phyloP scores from a whole-genome alignment of 2,113 vertebrate species.

The Azemiops feae region DNA sequence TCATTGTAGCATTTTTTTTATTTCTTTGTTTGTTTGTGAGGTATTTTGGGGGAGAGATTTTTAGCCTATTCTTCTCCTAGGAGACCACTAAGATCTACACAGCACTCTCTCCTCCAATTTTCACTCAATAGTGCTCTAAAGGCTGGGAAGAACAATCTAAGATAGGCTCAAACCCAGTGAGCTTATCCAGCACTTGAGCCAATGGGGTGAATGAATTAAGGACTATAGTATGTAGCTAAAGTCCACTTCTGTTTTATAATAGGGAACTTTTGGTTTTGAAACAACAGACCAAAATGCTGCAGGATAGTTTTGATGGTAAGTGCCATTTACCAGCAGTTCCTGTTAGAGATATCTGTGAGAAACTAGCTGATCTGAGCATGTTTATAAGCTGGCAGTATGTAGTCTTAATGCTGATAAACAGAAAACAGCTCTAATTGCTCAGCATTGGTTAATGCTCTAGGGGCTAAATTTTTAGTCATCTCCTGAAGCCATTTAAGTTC shows the following conservation, averaged over 20 bases:
- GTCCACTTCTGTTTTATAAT: neutral
- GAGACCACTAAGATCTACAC: neutral
- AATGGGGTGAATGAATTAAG: neutral
- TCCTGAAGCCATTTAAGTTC: slow-evolving; percentile 7
- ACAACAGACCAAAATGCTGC: neutral
- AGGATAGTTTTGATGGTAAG: neutral
- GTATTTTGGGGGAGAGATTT: neutral
- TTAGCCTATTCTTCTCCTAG: neutral
- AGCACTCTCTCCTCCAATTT: neutral
- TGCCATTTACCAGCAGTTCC: neutral
- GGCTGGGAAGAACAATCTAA: neutral
- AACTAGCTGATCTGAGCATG: neutral
- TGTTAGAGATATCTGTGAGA: neutral
- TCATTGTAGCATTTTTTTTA: neutral
- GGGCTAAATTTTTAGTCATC: neutral
- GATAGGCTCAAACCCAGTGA: neutral
- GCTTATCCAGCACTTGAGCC: neutral
- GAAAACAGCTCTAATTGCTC: neutral
- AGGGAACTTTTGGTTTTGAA: neutral
- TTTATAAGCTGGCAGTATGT: neutral
- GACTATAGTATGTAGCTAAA: neutral
- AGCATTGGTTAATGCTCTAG: neutral
- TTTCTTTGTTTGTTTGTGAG: neutral
- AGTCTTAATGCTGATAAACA: slow-evolving; percentile 1
- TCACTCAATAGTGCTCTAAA: neutral